Evolutionary conservation across 2,888 invertebrate species (phyloP).

Genomic region (Eilema caniola): DNA sequence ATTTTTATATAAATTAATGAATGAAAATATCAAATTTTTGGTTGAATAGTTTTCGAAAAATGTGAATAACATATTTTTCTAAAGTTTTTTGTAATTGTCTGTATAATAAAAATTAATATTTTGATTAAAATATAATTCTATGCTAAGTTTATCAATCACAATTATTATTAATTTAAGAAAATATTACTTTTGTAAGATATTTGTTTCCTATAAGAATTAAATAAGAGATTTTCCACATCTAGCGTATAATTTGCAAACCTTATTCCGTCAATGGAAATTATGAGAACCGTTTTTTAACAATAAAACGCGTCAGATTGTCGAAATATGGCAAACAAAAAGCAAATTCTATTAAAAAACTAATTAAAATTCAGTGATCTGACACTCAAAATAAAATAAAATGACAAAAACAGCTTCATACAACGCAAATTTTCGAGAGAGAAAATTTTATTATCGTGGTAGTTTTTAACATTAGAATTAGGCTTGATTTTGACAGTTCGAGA

Average conservation of each 20-base stretch:
- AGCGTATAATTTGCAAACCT: background rate
- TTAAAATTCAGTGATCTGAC: too few relatives aligned
- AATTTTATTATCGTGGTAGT: too few relatives aligned
- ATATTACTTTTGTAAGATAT: background rate
- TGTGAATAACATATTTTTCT: background rate
- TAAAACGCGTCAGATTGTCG: too few relatives aligned
- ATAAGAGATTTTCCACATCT: background rate
- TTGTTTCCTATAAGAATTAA: background rate
- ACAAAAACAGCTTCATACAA: too few relatives aligned
- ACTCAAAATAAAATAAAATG: too few relatives aligned
- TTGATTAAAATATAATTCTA: slow-evolving; percentile 6
- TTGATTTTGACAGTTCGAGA: too few relatives aligned
- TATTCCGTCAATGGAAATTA: background rate
- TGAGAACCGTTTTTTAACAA: background rate
- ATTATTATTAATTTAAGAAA: slow-evolving; percentile 10
- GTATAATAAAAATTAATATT: background rate
- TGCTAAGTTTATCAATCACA: slow-evolving; percentile 6
- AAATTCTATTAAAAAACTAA: too few relatives aligned
- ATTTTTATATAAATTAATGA: background rate
- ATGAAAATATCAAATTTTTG: background rate
- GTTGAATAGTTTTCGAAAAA: background rate
- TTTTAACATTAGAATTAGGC: too few relatives aligned
- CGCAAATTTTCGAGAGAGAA: too few relatives aligned
- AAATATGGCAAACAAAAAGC: too few relatives aligned
- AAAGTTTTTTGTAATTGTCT: background rate